phyloP scores from a whole-genome alignment of 92 coral and sea anemone genomes.

The Virgularia gustaviana region DNA sequence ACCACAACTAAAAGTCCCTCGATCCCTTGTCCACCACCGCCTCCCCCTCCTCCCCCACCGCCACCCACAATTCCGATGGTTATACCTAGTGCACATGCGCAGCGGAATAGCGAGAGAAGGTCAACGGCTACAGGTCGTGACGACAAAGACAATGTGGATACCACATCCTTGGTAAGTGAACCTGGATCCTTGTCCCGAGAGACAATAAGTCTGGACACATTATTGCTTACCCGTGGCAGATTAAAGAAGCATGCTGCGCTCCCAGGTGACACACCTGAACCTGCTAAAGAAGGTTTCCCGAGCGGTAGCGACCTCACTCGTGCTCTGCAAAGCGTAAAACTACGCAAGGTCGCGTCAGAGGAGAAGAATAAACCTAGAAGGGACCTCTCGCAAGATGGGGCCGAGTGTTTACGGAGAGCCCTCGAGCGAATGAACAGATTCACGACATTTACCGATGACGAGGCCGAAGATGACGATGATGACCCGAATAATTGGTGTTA shows the following conservation, averaged over 20 bases:
- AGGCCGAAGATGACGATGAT: slow-evolving; percentile 6
- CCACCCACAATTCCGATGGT: slow-evolving; percentile 12
- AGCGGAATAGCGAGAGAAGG: not conserved
- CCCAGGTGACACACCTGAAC: not conserved
- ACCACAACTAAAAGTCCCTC: slow-evolving; percentile 1
- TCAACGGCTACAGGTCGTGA: not conserved
- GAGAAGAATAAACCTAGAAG: slow-evolving; percentile 21
- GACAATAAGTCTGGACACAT: slow-evolving; percentile 14
- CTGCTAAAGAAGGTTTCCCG: slow-evolving; percentile 4
- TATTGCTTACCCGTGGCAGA: slow-evolving; percentile 10
- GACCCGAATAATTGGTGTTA: no score
- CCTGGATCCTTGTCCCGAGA: slow-evolving; percentile 5
- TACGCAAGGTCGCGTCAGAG: slow-evolving; percentile 4
- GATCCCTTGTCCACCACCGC: not conserved
- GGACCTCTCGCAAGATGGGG: slow-evolving; percentile 16
- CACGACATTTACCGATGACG: slow-evolving; percentile 18
- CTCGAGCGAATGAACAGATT: slow-evolving; percentile 35
- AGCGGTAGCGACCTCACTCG: slow-evolving; percentile 26
- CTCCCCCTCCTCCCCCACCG: slow-evolving; percentile 31
- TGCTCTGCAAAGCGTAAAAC: slow-evolving; percentile 30
- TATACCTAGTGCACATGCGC: not conserved
- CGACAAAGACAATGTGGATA: not conserved
- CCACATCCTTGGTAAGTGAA: slow-evolving; percentile 4
- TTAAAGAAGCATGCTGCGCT: not conserved
- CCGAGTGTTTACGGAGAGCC: slow-evolving; percentile 19